Conservation (phyloP, 2,113 vertebrate species). For the Leucopsar rothschildi region DNA sequence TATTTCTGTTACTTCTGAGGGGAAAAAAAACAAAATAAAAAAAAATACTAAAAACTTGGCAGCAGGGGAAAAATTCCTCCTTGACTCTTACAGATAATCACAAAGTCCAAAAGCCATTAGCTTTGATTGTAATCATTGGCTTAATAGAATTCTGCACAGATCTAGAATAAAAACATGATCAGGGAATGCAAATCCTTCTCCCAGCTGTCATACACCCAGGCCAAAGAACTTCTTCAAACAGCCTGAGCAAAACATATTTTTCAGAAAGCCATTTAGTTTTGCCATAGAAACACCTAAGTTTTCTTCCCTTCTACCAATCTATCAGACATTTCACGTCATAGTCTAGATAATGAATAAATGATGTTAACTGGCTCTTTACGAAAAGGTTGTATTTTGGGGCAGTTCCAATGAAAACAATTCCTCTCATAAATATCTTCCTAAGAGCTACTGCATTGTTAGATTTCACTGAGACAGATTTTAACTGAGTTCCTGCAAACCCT, state of each 20-base stretch:
- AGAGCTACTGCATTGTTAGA: not conserved
- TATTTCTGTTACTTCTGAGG: not conserved
- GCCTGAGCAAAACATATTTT: not conserved
- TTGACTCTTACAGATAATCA: conserved; percentile 1
- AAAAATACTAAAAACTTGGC: not conserved
- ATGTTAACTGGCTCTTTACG: not conserved
- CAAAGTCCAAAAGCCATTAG: conserved; percentile 24
- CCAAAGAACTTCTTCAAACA: not conserved
- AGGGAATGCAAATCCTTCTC: conserved; percentile 11
- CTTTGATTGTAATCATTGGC: conserved; percentile 26
- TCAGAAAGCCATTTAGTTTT: not conserved
- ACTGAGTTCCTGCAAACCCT: not conserved
- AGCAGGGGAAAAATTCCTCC: not conserved
- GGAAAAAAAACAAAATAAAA: accelerated
- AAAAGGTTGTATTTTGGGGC: not conserved
- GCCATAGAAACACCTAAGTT: not conserved
- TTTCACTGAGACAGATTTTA: not conserved
- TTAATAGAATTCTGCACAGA: conserved; percentile 8
- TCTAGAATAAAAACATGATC: not conserved
- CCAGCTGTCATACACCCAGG: not conserved
- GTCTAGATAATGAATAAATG: not conserved
- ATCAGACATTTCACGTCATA: not conserved
- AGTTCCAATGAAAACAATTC: not conserved
- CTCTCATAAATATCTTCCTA: not conserved
- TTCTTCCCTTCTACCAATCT: not conserved